Base-by-base conservation (phyloP, 1,140 invertebrate species). In the Anastrepha ludens region DNA sequence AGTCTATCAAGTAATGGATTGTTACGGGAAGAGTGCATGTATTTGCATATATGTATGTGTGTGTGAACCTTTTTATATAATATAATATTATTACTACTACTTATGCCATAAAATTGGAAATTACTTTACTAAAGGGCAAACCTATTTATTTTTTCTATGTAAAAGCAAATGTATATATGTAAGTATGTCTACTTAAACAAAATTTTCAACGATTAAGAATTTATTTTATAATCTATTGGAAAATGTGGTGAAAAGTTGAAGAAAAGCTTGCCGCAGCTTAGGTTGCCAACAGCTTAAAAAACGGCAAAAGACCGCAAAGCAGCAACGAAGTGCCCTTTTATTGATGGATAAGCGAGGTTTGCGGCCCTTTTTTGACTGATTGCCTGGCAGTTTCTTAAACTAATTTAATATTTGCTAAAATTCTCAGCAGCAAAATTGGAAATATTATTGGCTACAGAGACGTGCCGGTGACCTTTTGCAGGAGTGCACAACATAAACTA, bases 351-450 rank as follows among this genome's bases (percentile, higher is more conserved):
- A 64, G 6, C 0, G 6, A 64, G n/a, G 62, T 20, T 64, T 64
- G 62, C 20, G 62, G n/a, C 62, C 62, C 29, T 29, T 29, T 29
- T 29, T 29, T 29, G 29, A 29, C 29, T 29, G 29, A 20, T 64
- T 64, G 62, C 17, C 62, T 64, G 62, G 29, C 20, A 20, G 60
- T 20, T 62, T 62, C n/a, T 8, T 64, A 29, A 64, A 64, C n/a
- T 64, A 64, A 64, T 64, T 64, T 64, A 20, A 20, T 64, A 20
- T 64, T 64, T 64, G 62, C 3, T 20, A 17, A 64, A 64, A 64
- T 64, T 64, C n/a, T 64, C 62, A 64, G 62, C 62, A 64, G 20
- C n/a, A 64, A 64, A 64, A 64, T 64, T 64, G 62, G 62, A 64
- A 20, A 64, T 64, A 7, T 64, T 64, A 20, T 64, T 64, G n/a